These are phyloP conservation scores for Pangasius larnaudii DNA, from an alignment of 2,797 vertebrate species.

Conservation along the genomic window DNA sequence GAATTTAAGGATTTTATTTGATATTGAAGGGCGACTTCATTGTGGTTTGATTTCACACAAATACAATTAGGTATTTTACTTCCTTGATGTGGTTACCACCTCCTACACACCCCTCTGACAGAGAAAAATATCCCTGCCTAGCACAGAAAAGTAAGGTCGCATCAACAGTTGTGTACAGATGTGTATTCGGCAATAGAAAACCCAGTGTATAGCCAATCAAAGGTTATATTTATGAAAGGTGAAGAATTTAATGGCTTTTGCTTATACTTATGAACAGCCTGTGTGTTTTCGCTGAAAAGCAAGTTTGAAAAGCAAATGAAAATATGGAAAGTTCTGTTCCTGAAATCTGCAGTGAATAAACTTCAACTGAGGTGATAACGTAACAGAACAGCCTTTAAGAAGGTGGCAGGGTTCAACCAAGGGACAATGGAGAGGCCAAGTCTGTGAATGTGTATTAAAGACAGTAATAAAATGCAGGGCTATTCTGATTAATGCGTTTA, in stretches of 20 bases:
- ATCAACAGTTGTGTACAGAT: neutral
- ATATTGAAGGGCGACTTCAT: too few species aligned
- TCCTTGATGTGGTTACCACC: neutral
- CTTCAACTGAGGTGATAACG: neutral
- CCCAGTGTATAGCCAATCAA: conserved; percentile 4
- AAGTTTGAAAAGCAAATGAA: neutral
- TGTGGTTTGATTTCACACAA: neutral
- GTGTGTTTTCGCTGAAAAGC: neutral
- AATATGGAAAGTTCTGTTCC: neutral
- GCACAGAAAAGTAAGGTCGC: neutral
- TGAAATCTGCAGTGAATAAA: conserved; percentile 1
- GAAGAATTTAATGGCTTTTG: conserved; percentile 10
- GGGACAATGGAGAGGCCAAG: conserved; percentile 6
- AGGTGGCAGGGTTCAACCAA: neutral
- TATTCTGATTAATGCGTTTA: conserved; percentile 19
- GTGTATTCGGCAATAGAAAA: neutral
- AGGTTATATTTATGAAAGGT: neutral
- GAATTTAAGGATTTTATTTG: neutral
- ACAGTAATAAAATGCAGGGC: neutral
- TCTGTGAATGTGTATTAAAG: conserved; percentile 13
- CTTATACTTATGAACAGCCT: neutral
- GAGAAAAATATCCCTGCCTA: neutral
- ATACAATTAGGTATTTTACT: neutral
- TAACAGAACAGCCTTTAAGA: conserved; percentile 11
- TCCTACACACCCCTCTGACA: neutral